Conservation (phyloP, 2,888 invertebrate genomes). For the Lapara coniferarum region DNA sequence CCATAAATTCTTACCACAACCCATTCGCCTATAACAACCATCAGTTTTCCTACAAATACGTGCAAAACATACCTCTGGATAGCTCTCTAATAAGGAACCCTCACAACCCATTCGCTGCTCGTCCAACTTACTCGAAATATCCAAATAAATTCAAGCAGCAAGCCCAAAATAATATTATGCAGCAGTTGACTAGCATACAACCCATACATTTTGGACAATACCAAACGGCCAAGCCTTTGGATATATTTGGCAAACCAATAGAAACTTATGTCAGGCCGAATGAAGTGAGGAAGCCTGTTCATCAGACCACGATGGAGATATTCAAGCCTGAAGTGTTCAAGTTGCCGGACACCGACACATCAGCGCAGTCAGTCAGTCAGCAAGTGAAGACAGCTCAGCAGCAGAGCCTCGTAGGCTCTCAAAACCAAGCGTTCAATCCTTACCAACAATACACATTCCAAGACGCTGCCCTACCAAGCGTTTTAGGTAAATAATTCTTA, state of each 20-base stretch:
- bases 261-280: slow-evolving; percentile 63
- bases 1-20: slow-evolving; percentile 75
- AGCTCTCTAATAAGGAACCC: slow-evolving; percentile 70
- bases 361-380: slow-evolving; percentile 65
- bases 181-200: slow-evolving; percentile 70
- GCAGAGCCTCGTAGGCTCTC: slow-evolving; percentile 52
- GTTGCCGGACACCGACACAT: slow-evolving; percentile 67
- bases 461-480: slow-evolving; percentile 66
- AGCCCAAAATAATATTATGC: slow-evolving; percentile 62
- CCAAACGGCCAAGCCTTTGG: slow-evolving; percentile 63
- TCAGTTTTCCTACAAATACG: slow-evolving; percentile 61
- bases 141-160: slow-evolving; percentile 66
- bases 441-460: slow-evolving; percentile 69
- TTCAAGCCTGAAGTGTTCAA: slow-evolving; percentile 75
- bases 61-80: slow-evolving; percentile 72
- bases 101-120: slow-evolving; percentile 67
- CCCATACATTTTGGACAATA: slow-evolving; percentile 72
- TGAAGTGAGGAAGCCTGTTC: slow-evolving; percentile 52
- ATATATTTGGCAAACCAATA: slow-evolving; percentile 65
- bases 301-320: slow-evolving; percentile 55
- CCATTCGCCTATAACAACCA: slow-evolving; percentile 69
- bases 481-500: slow-evolving; percentile 62
- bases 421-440: slow-evolving; percentile 54
- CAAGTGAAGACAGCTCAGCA: slow-evolving; percentile 77
- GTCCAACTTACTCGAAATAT: slow-evolving; percentile 67